Base-by-base conservation (phyloP, 1,140 invertebrate species). In the Ooceraea biroi region DNA sequence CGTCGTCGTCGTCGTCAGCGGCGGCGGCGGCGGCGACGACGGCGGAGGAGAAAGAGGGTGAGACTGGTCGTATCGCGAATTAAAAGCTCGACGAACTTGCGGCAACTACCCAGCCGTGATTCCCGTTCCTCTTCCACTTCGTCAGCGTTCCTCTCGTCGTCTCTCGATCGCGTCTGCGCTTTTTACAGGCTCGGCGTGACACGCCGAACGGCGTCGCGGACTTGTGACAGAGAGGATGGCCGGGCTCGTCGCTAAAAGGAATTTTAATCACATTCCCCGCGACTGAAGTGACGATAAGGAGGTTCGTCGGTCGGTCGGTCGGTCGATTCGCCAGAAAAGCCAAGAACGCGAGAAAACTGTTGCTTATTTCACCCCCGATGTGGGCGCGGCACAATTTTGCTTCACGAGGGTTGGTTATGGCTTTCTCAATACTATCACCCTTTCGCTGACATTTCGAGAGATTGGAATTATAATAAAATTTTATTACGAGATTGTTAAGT, bases 201-300 rank as follows among this genome's bases (percentile, higher is more conserved):
- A n/a, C n/a, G n/a, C n/a, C 48, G 72, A 0, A 19, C 58, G 36
- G 1, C 61, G 50, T 22, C 44, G 63, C 73, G 61, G 68, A 87
- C 77, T 80, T 61, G 82, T 86, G 76, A 84, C 85, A 74, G 25
- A 84, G 17, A 78, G 72, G 30, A 60, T 17, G 48, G 58, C 72
- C 22, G 41, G n/a, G 11, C 25, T 82, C 58, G 88, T 90, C 85
- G 89, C 89, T 88, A 88, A 92, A 92, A 92, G 90, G 91, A 90
- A 92, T 92, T 91, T 92, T 91, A 91, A 90, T 92, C 90, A 89
- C 91, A 86, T 92, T 92, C 90, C 90, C 88, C 83, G 73, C 66
- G 84, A 78, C 83, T 89, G 68, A 87, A 91, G 90, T 89, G 86
- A 88, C 88, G 89, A 90, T 88, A 89, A 89, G 90, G 82, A 86